These are phyloP conservation scores for Sebastes paucispinis DNA, from an alignment of 2,797 vertebrate species.

Conservation along the genomic window DNA sequence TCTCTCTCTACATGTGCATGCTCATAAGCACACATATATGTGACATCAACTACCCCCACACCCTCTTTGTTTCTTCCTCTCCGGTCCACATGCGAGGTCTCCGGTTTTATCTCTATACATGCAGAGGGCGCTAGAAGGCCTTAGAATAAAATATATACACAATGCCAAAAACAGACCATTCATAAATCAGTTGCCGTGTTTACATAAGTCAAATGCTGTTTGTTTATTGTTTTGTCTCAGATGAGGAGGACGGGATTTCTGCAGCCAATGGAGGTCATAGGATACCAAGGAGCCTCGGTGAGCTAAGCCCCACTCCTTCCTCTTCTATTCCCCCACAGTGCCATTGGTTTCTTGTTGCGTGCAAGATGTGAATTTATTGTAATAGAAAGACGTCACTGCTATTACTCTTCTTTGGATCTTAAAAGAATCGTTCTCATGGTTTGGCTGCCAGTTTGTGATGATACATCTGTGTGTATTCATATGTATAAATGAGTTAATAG, in stretches of 20 bases:
- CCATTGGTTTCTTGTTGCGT: background rate
- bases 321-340: background rate
- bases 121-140: slow-evolving; percentile 27
- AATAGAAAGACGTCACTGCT: background rate
- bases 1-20: background rate
- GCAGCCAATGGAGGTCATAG: slow-evolving; percentile 74
- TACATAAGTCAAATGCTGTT: slow-evolving; percentile 9
- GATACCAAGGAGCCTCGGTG: slow-evolving; percentile 83
- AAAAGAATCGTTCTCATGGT: background rate
- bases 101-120: slow-evolving; percentile 7
- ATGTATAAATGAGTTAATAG: background rate
- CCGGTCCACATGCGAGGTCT: background rate
- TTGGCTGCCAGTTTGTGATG: background rate
- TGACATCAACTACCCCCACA: background rate
- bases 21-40: background rate
- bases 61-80: background rate
- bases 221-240: slow-evolving; percentile 64
- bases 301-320: slow-evolving; percentile 23
- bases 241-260: slow-evolving; percentile 66
- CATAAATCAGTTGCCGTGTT: background rate
- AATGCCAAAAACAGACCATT: background rate
- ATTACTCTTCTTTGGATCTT: background rate
- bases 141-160: background rate
- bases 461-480: background rate
- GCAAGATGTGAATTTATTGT: background rate